A percentile compares a stretch with the other conserved stretches of the same genome.
Conservation (phyloP, 2,113 vertebrate genomes). For the Suncus etruscus region DNA sequence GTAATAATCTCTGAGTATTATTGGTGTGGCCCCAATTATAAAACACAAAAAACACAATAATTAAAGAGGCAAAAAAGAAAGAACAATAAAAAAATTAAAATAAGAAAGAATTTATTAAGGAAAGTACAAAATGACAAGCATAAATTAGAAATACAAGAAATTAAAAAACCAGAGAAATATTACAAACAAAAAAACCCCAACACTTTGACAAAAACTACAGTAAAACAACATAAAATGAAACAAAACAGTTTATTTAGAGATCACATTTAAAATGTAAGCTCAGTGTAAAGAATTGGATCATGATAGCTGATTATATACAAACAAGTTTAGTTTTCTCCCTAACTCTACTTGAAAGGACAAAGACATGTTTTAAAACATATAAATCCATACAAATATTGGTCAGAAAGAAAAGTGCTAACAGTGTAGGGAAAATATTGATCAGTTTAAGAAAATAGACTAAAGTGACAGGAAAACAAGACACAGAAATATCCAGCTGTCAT, state of each 20-base stretch:
- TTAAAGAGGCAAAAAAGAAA: neutral
- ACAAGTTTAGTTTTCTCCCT: neutral
- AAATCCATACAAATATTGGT: neutral
- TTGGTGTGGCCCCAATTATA: no score
- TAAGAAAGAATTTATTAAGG: neutral
- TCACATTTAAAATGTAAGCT: neutral
- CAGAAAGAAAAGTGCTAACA: neutral
- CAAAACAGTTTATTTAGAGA: neutral
- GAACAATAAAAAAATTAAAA: slow-evolving; percentile 5
- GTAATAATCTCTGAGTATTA: no score
- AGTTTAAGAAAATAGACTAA: neutral
- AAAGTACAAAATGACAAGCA: neutral
- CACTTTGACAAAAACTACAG: neutral
- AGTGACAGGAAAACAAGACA: neutral
- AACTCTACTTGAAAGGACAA: slow-evolving; percentile 10
- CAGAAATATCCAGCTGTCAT: neutral
- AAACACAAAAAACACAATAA: neutral
- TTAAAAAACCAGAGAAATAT: neutral
- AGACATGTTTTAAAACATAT: neutral
- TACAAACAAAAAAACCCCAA: neutral
- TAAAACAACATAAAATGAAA: neutral
- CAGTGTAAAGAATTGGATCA: neutral
- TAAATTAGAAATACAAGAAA: neutral
- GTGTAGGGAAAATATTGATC: neutral
- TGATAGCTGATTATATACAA: neutral